Evolutionary conservation across 2,888 invertebrate species (phyloP).

Genomic region (Iselma pallidipennis): DNA sequence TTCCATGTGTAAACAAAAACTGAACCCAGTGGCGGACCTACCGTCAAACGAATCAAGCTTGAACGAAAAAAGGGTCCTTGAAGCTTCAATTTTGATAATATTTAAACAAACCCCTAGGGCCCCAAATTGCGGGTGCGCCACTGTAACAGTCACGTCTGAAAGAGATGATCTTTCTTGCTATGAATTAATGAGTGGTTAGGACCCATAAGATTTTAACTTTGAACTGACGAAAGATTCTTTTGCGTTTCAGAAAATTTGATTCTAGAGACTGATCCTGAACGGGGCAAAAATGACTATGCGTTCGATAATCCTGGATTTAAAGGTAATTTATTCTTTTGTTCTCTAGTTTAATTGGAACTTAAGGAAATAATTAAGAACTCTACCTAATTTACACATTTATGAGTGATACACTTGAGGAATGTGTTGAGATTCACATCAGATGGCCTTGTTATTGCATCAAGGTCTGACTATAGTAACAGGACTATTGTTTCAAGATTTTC

Average conservation of each 20-base stretch:
- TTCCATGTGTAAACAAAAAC: constrained; percentile 34
- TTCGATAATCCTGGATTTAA: constrained; percentile 82
- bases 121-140: too few relatives aligned
- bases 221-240: not conserved
- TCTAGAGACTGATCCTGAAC: constrained; percentile 74
- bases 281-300: constrained; percentile 76
- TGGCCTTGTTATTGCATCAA: constrained; percentile 19
- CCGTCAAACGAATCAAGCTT: too few relatives aligned
- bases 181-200: not conserved
- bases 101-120: too few relatives aligned
- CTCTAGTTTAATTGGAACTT: not conserved
- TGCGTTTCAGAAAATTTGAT: constrained; percentile 59
- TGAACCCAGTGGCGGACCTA: constrained; percentile 24
- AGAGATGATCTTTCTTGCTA: not conserved
- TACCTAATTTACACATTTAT: constrained; percentile 21
- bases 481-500: not conserved
- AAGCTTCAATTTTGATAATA: too few relatives aligned
- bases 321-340: constrained; percentile 41
- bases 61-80: too few relatives aligned
- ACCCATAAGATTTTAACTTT: too few relatives aligned
- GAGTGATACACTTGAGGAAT: constrained; percentile 22
- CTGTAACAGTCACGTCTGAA: constrained; percentile 8
- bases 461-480: constrained; percentile 6
- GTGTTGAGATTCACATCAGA: constrained; percentile 8
- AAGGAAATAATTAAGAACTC: not conserved